These are phyloP conservation scores for Nylanderia fulva DNA, from an alignment of 1,140 invertebrate species.

Conservation along the genomic window DNA sequence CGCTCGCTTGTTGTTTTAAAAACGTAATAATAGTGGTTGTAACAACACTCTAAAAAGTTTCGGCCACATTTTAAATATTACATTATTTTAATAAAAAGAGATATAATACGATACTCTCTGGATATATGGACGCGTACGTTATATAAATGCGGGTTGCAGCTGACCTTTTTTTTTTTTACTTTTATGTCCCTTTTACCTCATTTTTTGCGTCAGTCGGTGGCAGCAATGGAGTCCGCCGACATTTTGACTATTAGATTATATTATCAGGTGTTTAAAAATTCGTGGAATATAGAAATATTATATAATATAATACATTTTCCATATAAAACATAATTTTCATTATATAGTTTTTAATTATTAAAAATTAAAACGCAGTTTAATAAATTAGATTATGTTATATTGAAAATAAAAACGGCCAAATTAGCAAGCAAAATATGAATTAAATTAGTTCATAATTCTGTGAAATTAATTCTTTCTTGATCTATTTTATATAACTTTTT, in stretches of 20 bases:
- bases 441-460: not conserved
- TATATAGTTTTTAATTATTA: not conserved
- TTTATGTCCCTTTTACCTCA: slow-evolving; percentile 39
- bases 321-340: not conserved
- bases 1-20: not conserved
- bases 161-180: slow-evolving; percentile 42
- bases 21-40: slow-evolving; percentile 12
- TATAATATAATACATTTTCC: not conserved
- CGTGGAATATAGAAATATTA: not conserved
- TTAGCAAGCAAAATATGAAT: not conserved
- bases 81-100: slow-evolving; percentile 49
- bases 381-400: not conserved
- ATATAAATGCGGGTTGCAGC: slow-evolving; percentile 24
- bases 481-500: not conserved
- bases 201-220: slow-evolving; percentile 37
- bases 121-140: slow-evolving; percentile 23
- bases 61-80: slow-evolving; percentile 41
- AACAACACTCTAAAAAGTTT: slow-evolving; percentile 32
- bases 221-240: slow-evolving; percentile 36
- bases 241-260: slow-evolving; percentile 33
- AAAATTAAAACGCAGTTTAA: not conserved
- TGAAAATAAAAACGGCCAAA: not conserved
- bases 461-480: not conserved
- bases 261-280: slow-evolving; percentile 7
- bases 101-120: slow-evolving; percentile 12